Evolutionary conservation across 2,888 invertebrate species (phyloP).

Genomic region (Cetonia aurata): DNA sequence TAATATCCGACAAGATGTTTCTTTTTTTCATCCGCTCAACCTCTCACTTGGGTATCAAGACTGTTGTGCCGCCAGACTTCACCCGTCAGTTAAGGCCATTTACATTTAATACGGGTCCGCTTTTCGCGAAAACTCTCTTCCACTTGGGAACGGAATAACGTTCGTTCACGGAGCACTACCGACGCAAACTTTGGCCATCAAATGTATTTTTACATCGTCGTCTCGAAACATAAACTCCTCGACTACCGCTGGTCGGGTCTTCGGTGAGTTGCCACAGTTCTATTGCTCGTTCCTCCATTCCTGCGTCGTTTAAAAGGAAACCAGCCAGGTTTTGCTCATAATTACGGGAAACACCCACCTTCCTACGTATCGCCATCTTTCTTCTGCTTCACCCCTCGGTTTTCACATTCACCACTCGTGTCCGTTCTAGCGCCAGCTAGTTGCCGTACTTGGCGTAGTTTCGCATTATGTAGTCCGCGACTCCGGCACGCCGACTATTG

Average conservation of each 20-base stretch:
- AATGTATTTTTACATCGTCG: constrained; percentile 45
- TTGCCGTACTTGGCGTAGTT: background rate
- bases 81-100: too few species aligned
- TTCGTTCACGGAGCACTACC: background rate
- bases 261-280: constrained; percentile 42
- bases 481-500: constrained; percentile 28
- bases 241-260: background rate
- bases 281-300: constrained; percentile 36
- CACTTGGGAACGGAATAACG: constrained; percentile 4
- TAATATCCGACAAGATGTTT: too few species aligned
- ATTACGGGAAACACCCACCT: constrained; percentile 53
- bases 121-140: background rate
- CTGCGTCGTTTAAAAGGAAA: constrained; percentile 53
- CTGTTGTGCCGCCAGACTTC: too few species aligned
- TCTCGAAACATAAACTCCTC: constrained; percentile 55
- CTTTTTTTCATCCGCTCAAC: too few species aligned
- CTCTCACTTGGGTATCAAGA: too few species aligned
- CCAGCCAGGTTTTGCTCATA: constrained; percentile 53
- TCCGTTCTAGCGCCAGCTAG: constrained; percentile 6
- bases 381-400: too few species aligned
- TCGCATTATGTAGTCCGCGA: constrained; percentile 17
- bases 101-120: background rate
- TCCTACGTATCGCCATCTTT: constrained; percentile 1
- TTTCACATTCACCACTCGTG: background rate
- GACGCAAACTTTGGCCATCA: constrained; percentile 5